A percentile compares a stretch with the other conserved stretches of the same genome.
These are phyloP conservation scores for Dolichallabes microphthalmus DNA, from an alignment of 2,113 vertebrate species.

Conservation along the genomic window DNA sequence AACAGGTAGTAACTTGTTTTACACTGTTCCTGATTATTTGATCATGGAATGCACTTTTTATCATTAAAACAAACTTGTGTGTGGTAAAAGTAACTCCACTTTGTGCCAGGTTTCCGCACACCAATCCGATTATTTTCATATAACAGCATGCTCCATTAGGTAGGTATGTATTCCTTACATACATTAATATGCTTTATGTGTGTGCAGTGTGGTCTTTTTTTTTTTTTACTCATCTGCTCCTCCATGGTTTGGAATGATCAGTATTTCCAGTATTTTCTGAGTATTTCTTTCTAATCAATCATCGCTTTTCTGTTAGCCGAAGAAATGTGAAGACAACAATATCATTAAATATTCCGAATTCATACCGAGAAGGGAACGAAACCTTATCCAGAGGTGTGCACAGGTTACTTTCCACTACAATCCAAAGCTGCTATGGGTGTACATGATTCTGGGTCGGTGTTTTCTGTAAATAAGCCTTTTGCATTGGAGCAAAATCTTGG, in stretches of 20 bases:
- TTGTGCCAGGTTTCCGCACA: background rate
- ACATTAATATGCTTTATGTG: slow-evolving; percentile 11
- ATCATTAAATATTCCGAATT: background rate
- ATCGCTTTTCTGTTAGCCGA: slow-evolving; percentile 3
- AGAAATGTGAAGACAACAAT: background rate
- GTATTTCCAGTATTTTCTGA: slow-evolving; percentile 28
- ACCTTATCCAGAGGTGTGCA: slow-evolving; percentile 10
- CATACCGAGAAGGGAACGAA: background rate
- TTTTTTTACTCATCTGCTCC: slow-evolving; percentile 13
- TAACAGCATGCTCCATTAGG: background rate
- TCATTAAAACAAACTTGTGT: background rate
- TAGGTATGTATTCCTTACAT: slow-evolving; percentile 5
- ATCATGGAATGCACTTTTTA: background rate
- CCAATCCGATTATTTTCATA: background rate
- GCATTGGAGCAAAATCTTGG: slow-evolving; percentile 74
- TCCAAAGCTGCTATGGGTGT: slow-evolving; percentile 44
- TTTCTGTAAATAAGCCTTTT: slow-evolving; percentile 56
- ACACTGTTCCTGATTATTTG: background rate
- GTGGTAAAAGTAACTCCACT: background rate
- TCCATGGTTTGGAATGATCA: slow-evolving; percentile 13
- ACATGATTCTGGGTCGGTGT: slow-evolving; percentile 5
- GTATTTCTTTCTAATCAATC: background rate
- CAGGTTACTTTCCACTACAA: slow-evolving; percentile 29
- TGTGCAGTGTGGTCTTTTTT: background rate
- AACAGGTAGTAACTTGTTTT: no score